Conservation (phyloP, 2,797 vertebrate species). For the Danio kyathit region DNA sequence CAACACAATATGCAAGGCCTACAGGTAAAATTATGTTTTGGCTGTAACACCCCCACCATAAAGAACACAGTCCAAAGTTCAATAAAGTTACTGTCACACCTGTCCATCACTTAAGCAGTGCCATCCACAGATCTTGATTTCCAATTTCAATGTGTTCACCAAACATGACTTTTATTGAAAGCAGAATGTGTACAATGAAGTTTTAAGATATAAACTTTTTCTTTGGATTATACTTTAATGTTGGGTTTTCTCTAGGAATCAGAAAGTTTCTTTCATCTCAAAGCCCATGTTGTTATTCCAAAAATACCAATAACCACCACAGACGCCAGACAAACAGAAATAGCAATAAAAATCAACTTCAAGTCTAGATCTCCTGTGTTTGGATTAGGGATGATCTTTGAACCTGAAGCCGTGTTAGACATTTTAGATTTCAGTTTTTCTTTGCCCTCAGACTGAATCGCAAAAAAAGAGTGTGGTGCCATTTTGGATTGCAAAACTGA, state of each 20-base stretch:
- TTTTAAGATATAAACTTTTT: not conserved
- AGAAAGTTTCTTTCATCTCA: not conserved
- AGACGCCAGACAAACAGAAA: constrained; percentile 34
- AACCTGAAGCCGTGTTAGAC: constrained; percentile 72
- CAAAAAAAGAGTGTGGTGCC: constrained; percentile 68
- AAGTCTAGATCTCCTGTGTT: not conserved
- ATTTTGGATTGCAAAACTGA: constrained; percentile 54
- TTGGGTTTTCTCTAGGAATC: not conserved
- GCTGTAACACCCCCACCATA: no score
- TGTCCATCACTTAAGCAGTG: no score
- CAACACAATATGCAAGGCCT: no score
- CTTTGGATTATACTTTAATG: not conserved
- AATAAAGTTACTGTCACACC: no score
- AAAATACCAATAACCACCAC: constrained; percentile 23
- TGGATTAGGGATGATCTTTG: constrained; percentile 47
- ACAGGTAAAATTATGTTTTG: no score
- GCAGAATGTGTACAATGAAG: not conserved
- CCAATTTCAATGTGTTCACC: no score
- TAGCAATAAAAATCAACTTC: not conserved
- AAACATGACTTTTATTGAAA: not conserved
- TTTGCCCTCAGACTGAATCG: constrained; percentile 64
- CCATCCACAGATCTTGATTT: no score
- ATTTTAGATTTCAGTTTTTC: constrained; percentile 62
- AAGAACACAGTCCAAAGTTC: no score
- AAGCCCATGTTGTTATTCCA: not conserved